Conservation (phyloP, 2,113 vertebrate species). For the Stigmatopora nigra region DNA sequence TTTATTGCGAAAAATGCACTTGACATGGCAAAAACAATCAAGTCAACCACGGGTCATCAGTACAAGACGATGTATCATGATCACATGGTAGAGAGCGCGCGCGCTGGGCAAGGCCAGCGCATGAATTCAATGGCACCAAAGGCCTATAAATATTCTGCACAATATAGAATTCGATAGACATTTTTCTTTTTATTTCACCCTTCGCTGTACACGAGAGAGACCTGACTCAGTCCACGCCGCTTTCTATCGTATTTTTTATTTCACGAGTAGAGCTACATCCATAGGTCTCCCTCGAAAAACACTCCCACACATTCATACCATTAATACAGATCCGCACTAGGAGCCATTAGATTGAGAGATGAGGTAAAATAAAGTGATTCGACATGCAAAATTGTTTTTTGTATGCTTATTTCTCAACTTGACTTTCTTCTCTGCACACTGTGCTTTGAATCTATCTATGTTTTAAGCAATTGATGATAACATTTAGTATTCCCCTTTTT, state of each 20-base stretch:
- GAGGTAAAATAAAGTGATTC: conserved; percentile 48
- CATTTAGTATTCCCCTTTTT: conserved; percentile 4
- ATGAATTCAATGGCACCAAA: conserved; percentile 66
- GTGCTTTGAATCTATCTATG: not conserved
- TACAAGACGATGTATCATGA: conserved; percentile 76
- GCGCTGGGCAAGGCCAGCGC: conserved; percentile 53
- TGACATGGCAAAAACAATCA: conserved; percentile 70
- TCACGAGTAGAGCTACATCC: conserved; percentile 61
- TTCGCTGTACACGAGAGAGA: conserved; percentile 16
- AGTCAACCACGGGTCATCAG: conserved; percentile 72
- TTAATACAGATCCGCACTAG: not conserved
- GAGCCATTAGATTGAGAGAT: not conserved
- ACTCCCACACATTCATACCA: conserved; percentile 31
- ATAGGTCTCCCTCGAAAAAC: conserved; percentile 30
- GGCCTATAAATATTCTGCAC: conserved; percentile 75
- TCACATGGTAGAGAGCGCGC: conserved; percentile 66
- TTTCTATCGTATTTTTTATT: conserved; percentile 31
- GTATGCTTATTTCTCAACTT: not conserved
- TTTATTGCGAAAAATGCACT: conserved; percentile 80
- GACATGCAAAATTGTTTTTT: not conserved
- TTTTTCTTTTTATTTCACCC: conserved; percentile 27
- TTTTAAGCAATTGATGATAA: not conserved
- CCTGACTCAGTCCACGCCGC: conserved; percentile 23
- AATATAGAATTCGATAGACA: conserved; percentile 71
- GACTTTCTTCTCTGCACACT: not conserved